Conservation (phyloP, 2,888 invertebrate genomes). For the Cyaniris semiargus region DNA sequence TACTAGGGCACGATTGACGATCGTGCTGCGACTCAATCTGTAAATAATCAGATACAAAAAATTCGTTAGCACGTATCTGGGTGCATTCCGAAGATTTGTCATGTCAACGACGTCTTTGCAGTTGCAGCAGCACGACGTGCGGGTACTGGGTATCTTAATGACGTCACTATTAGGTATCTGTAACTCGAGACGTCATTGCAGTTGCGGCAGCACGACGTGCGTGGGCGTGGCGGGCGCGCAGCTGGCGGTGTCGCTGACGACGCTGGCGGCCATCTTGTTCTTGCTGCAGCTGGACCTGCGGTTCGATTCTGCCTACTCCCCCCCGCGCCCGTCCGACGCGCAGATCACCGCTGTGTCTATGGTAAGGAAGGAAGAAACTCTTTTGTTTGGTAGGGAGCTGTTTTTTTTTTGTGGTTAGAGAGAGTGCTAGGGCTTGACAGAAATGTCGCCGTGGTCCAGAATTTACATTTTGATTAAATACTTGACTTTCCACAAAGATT, state of each 20-base stretch:
- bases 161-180: too few species aligned
- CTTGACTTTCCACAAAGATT: too few species aligned
- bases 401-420: not conserved
- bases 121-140: too few species aligned
- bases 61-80: too few species aligned
- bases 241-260: conserved; percentile 66
- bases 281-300: conserved; percentile 69
- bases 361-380: conserved; percentile 49
- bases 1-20: too few species aligned
- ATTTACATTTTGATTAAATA: too few species aligned
- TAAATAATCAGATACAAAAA: too few species aligned
- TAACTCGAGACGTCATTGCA: conserved; percentile 39
- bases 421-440: not conserved
- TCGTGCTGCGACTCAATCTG: too few species aligned
- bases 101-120: too few species aligned
- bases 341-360: conserved; percentile 75
- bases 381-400: not conserved
- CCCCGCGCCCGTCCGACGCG: conserved; percentile 65
- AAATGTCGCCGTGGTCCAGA: not conserved
- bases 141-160: too few species aligned
- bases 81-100: too few species aligned
- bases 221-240: conserved; percentile 73
- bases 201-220: conserved; percentile 69
- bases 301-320: conserved; percentile 67
- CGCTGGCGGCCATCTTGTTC: conserved; percentile 69